Evolutionary conservation across 2,113 vertebrate species (phyloP), one percentile per base, ranked within the genome.

Genomic region (Oryzias melastigma): DNA sequence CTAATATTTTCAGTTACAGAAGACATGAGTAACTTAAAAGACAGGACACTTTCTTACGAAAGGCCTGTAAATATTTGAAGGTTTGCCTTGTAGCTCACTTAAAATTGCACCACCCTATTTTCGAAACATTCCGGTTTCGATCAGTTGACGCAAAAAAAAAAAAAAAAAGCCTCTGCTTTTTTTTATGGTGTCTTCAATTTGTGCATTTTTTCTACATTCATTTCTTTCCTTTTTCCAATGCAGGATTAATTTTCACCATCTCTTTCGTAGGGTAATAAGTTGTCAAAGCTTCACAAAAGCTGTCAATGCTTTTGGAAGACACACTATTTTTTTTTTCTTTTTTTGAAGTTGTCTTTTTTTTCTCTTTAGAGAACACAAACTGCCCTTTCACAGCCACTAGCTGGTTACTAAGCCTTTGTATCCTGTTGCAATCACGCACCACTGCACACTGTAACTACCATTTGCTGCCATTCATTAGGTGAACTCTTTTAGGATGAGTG

Each of bases 231-330:
- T 27, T 27, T 52, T 17, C 2, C 3, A 14, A 14, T 27, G 22
- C 19, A 43, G 48, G 17, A 15, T 52, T 18, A 18, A 52, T 25
- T 52, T 27, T n/a, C 22, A 45, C 20, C 25, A 13, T 40, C 6
- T 52, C 8, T 44, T 15, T 18, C 48, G 24, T 7, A 4, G 16
- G n/a, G 42, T 51, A 18, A 52, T 41, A 50, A 16, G 16, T 45
- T 52, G 40, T 27, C 35, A 44, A 18, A 62, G n/a, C 41, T 14
- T 42, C 6, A 61, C 47, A 61, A 42, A 41, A 35, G 18, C 18
- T 24, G 41, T 40, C 13, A 5, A 20, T 41, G 52, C 17, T 45
- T 52, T 52, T 14, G 1, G 13, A 27, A 24, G 4, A 10, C 42
- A 51, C 35, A 4, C 41, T n/a, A 8, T 24, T 17, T 43, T 51